Conservation (phyloP, 2,797 vertebrate species). For the Siniperca scherzeri region DNA sequence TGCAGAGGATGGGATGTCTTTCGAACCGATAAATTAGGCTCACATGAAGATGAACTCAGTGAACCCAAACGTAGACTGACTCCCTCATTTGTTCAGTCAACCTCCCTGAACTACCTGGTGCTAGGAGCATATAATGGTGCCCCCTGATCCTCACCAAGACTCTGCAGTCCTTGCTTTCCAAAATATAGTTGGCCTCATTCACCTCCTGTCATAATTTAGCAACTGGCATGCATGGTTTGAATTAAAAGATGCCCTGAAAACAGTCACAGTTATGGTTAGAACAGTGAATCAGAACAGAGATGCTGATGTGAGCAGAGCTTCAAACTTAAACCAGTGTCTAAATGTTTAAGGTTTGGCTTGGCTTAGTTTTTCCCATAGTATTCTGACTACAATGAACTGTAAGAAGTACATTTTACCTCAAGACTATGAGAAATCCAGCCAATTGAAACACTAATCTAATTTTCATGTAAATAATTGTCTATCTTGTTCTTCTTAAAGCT, state of each 20-base stretch:
- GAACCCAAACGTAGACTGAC: slow-evolving; percentile 35
- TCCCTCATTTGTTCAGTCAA: slow-evolving; percentile 34
- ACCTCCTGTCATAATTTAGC: slow-evolving; percentile 18
- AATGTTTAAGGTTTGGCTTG: slow-evolving; percentile 20
- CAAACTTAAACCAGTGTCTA: slow-evolving; percentile 10
- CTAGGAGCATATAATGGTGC: slow-evolving; percentile 1
- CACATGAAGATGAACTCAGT: slow-evolving; percentile 35
- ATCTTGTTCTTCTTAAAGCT: slow-evolving; percentile 9
- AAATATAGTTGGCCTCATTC: slow-evolving; percentile 35
- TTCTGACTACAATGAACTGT: background rate
- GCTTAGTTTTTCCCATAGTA: slow-evolving; percentile 3
- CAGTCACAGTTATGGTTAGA: slow-evolving; percentile 31
- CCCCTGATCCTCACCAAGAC: slow-evolving; percentile 1
- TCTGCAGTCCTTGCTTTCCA: slow-evolving; percentile 10
- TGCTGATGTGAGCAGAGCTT: slow-evolving; percentile 34
- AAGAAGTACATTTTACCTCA: background rate
- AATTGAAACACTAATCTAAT: slow-evolving; percentile 16
- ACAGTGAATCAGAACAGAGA: slow-evolving; percentile 21
- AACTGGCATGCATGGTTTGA: slow-evolving; percentile 22
- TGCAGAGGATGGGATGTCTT: slow-evolving; percentile 3
- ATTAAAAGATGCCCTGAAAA: slow-evolving; percentile 39
- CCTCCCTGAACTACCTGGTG: slow-evolving; percentile 42
- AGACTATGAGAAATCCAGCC: background rate
- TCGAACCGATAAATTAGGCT: slow-evolving; percentile 1
- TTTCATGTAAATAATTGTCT: slow-evolving; percentile 4